Conservation (phyloP, 2,888 invertebrate genomes). For the Hartigia nigra region DNA sequence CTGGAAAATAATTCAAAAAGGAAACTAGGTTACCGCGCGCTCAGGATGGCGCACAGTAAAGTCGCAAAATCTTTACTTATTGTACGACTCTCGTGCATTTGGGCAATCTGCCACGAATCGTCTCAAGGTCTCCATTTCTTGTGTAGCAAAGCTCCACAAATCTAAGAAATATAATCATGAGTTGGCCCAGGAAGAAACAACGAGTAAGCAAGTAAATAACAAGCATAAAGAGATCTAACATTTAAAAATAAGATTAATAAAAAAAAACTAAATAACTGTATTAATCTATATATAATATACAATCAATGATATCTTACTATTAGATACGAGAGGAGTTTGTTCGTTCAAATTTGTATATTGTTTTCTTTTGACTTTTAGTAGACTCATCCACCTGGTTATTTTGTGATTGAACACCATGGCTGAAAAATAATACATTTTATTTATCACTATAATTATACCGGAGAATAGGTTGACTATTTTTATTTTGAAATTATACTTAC, state of each 20-base stretch:
- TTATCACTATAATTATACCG: not conserved
- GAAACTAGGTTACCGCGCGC: not conserved
- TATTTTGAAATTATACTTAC: slow-evolving; percentile 65
- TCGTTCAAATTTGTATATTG: slow-evolving; percentile 71
- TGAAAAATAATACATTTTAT: slow-evolving; percentile 50
- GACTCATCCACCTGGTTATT: slow-evolving; percentile 69
- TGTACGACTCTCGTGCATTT: not conserved
- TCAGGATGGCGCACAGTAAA: not conserved
- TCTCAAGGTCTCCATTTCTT: not conserved
- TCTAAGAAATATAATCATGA: not conserved
- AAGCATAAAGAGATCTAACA: not conserved
- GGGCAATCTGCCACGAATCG: not conserved
- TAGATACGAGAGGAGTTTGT: slow-evolving; percentile 53
- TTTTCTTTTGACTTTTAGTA: slow-evolving; percentile 67
- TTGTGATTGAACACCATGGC: slow-evolving; percentile 77
- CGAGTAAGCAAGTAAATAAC: not conserved
- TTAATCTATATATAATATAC: not conserved
- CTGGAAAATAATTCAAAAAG: not conserved
- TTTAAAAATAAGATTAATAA: not conserved
- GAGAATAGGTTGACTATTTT: not conserved
- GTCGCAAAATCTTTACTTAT: not conserved
- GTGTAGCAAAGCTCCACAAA: not conserved
- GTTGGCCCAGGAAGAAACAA: not conserved
- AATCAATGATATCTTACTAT: slow-evolving; percentile 37
- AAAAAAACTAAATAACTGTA: not conserved